Evolutionary conservation across 2,888 invertebrate genomes (phyloP).

Genomic region (Glaucopsyche alexis): DNA sequence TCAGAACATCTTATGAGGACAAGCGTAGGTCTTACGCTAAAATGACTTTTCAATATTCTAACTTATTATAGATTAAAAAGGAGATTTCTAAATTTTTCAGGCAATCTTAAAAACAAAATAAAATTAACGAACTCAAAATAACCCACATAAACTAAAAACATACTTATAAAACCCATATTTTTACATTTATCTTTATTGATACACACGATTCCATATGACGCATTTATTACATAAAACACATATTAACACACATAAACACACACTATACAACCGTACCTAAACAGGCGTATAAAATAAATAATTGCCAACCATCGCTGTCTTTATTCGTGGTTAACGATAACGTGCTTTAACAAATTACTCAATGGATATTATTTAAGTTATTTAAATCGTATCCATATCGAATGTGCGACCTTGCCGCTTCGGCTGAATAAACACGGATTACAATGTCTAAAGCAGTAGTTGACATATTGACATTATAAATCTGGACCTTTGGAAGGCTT

Average conservation of each 20-base stretch:
- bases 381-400: background rate
- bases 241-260: too few species aligned
- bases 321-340: background rate
- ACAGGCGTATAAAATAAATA: slow-evolving; percentile 21
- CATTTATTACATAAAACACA: slow-evolving; percentile 23
- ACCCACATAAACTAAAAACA: background rate
- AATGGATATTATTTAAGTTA: slow-evolving; percentile 22
- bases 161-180: background rate
- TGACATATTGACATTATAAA: slow-evolving; percentile 22
- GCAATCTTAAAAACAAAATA: too few species aligned
- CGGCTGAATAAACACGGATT: slow-evolving; percentile 63
- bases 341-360: background rate
- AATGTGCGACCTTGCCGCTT: slow-evolving; percentile 52
- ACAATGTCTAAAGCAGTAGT: slow-evolving; percentile 39
- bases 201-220: slow-evolving; percentile 2
- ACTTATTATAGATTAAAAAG: too few species aligned
- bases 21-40: too few species aligned
- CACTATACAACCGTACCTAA: background rate
- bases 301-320: slow-evolving; percentile 7
- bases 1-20: too few species aligned
- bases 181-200: slow-evolving; percentile 15
- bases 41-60: too few species aligned
- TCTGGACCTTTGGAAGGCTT: background rate
- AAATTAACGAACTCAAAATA: too few species aligned
- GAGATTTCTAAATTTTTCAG: too few species aligned